Conservation (phyloP, 2,797 vertebrate genomes). For the Podarcis siculus region DNA sequence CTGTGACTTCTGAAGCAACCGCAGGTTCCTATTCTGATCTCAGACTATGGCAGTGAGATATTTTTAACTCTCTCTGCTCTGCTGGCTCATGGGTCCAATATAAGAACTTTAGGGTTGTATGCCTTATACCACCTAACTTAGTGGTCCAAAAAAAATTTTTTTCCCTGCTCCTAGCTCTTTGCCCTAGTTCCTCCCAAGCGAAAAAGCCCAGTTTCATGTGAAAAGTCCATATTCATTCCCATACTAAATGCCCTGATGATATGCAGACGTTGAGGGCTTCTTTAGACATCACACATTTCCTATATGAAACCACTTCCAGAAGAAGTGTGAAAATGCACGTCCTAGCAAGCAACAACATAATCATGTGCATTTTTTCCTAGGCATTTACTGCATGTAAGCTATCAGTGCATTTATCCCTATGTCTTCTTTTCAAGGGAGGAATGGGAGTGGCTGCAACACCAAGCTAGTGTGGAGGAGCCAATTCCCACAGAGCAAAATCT, state of each 20-base stretch:
- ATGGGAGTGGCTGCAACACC: constrained; percentile 91
- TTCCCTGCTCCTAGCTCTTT: not conserved
- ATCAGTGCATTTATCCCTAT: not conserved
- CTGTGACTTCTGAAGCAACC: not conserved
- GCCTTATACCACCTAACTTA: no score
- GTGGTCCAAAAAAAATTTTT: not conserved
- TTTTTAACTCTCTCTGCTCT: not conserved
- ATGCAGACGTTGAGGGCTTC: not conserved
- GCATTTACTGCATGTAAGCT: not conserved
- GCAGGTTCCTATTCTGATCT: not conserved
- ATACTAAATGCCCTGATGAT: not conserved
- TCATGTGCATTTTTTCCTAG: not conserved
- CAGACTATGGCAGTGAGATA: no score
- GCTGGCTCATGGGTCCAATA: not conserved
- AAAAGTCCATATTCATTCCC: not conserved
- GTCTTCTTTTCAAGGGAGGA: constrained; percentile 82
- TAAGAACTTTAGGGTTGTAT: not conserved
- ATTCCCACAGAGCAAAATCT: constrained; percentile 75
- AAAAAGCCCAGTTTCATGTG: not conserved
- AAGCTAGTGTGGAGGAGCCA: constrained; percentile 81
- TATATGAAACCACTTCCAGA: not conserved
- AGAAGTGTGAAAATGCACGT: not conserved
- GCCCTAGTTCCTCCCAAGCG: not conserved
- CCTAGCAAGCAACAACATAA: not conserved
- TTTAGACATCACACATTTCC: not conserved